Conservation (phyloP, 2,113 vertebrate species). For the Cryptotis parvus region DNA sequence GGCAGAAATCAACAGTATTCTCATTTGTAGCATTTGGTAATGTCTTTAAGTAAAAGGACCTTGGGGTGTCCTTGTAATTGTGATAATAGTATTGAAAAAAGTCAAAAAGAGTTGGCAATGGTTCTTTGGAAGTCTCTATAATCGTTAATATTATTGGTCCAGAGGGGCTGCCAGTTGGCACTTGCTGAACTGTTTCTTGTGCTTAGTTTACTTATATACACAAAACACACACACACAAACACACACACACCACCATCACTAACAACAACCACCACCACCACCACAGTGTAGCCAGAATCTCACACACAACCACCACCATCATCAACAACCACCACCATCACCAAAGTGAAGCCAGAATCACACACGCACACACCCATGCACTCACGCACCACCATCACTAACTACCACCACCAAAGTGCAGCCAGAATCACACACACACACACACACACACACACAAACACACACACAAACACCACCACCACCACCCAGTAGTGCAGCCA, state of each 20-base stretch:
- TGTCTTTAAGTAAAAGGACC: slow-evolving; percentile 70
- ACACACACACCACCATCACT: no score
- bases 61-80: slow-evolving; percentile 54
- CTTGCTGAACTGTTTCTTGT: slow-evolving; percentile 71
- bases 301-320: no score
- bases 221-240: no score
- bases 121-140: slow-evolving; percentile 75
- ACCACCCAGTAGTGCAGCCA: slow-evolving; percentile 47
- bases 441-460: no score
- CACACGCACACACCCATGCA: no score
- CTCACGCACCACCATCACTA: not conserved
- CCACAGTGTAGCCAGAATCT: slow-evolving; percentile 19
- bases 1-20: not conserved
- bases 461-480: not conserved
- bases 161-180: slow-evolving; percentile 75
- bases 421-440: not conserved
- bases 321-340: not conserved
- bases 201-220: slow-evolving; percentile 23
- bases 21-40: slow-evolving; percentile 10
- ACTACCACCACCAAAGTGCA: slow-evolving; percentile 27
- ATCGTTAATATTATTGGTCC: slow-evolving; percentile 82
- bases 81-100: slow-evolving; percentile 69
- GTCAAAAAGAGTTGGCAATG: slow-evolving; percentile 79
- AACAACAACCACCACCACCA: not conserved
- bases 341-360: slow-evolving; percentile 45